phyloP scores from a whole-genome alignment of 1,140 invertebrate species.

The Globodera ellingtonae region DNA sequence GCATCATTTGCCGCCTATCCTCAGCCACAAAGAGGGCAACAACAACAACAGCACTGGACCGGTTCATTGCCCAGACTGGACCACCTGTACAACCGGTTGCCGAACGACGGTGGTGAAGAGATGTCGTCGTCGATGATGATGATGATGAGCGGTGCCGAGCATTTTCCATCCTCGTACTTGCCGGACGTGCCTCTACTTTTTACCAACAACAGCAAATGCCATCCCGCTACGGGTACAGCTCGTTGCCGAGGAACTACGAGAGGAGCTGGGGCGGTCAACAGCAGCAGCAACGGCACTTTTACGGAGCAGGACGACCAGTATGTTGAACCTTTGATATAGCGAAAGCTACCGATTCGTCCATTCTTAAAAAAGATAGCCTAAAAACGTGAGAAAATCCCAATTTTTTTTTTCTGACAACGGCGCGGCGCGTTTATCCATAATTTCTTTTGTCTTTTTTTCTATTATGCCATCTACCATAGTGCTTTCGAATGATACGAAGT shows the following conservation, averaged over 20 bases:
- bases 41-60: background rate
- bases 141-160: background rate
- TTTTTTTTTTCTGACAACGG: too few relatives aligned
- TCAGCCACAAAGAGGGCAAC: background rate
- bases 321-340: background rate
- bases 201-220: background rate
- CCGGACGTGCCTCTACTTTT: background rate
- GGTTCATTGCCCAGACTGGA: background rate
- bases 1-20: too few relatives aligned
- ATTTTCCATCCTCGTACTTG: background rate
- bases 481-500: too few relatives aligned
- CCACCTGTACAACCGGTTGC: background rate
- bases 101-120: background rate
- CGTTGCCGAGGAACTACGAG: conserved; percentile 62
- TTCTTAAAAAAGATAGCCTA: too few relatives aligned
- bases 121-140: conserved; percentile 23
- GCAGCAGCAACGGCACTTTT: background rate
- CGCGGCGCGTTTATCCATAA: too few relatives aligned
- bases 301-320: background rate
- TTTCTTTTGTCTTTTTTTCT: too few relatives aligned
- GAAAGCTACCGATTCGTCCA: too few relatives aligned
- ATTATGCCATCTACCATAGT: too few relatives aligned
- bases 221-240: conserved; percentile 50
- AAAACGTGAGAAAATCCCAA: too few relatives aligned
- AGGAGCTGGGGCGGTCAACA: conserved; percentile 21